Evolutionary conservation across 2,797 vertebrate genomes (phyloP), one percentile per base, ranked within the genome.

Genomic region (Platyrinchus mystaceus): DNA sequence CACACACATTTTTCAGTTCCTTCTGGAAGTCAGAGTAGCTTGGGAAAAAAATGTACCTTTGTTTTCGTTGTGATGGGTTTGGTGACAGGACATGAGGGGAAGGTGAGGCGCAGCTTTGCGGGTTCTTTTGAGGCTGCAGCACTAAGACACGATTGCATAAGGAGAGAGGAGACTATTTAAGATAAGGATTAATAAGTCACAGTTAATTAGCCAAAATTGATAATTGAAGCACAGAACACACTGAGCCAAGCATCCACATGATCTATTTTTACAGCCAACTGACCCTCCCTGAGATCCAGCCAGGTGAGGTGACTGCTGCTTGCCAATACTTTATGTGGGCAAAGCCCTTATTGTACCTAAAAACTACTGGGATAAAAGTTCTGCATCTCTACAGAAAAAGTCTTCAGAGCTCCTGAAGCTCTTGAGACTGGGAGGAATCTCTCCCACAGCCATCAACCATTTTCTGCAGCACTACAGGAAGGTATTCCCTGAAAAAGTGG

Each of bases 151-250:
- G 2, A 19, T 36, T 90, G n/a, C 34, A 15, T 11, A 44, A 68
- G 69, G 73, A 68, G n/a, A 53, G 60, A 76, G 64, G 26, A 68
- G 26, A 36, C n/a, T 43, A 18, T 64, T 81, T 64, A 84, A 92
- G 68, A 73, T 66, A 68, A 84, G 80, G 69, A 74, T 74, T 24
- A 71, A 34, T 53, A 69, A 88, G 62, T 20, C 53, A 82, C 50
- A 90, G 86, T 58, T 55, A 81, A 90, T 79, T 84, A 69, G 43
- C 39, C 63, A 82, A 26, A 78, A 69, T 32, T 44, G 75, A 27
- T 82, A 79, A 47, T 15, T 58, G 36, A 71, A 91, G 76, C 50
- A 21, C 37, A 18, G 43, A 60, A 30, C 17, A 1, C 26, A 53
- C 3, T 20, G 46, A 92, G 63, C 46, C 66, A 89, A 91, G 53